Conservation (phyloP, 1,140 invertebrate species). For the Calephelis nemesis region DNA sequence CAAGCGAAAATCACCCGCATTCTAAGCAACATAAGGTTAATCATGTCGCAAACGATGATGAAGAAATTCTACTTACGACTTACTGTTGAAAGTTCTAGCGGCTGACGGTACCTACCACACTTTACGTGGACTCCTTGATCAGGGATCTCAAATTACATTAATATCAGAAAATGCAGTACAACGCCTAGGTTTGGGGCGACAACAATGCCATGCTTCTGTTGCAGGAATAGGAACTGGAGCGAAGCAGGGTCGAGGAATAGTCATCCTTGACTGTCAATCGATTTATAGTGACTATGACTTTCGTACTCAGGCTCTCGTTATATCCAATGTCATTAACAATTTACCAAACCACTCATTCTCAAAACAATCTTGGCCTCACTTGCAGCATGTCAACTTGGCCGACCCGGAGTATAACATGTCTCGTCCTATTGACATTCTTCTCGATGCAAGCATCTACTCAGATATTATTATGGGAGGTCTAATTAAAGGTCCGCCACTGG, state of each 20-base stretch:
- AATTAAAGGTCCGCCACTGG: slow-evolving; percentile 19
- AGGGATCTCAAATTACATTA: slow-evolving; percentile 23
- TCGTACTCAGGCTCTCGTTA: slow-evolving; percentile 21
- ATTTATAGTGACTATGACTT: slow-evolving; percentile 27
- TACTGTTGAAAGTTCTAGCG: slow-evolving; percentile 20
- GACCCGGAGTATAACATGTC: slow-evolving; percentile 33
- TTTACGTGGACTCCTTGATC: slow-evolving; percentile 24
- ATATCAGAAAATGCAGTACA: slow-evolving; percentile 24
- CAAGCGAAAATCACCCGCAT: slow-evolving; percentile 17
- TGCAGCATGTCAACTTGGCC: slow-evolving; percentile 32
- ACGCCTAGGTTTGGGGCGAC: slow-evolving; percentile 14
- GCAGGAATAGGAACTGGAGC: slow-evolving; percentile 17
- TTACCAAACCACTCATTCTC: too few relatives aligned
- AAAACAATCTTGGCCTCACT: slow-evolving; percentile 22
- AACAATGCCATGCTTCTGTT: slow-evolving; percentile 18
- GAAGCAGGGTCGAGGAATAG: slow-evolving; percentile 19
- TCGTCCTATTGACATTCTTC: slow-evolving; percentile 31
- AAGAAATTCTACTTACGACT: slow-evolving; percentile 23
- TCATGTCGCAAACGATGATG: slow-evolving; percentile 22
- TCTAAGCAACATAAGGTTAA: slow-evolving; percentile 18
- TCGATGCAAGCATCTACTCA: slow-evolving; percentile 33
- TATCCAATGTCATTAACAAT: not conserved
- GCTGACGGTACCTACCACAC: slow-evolving; percentile 21
- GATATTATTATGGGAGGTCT: slow-evolving; percentile 31
- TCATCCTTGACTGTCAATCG: slow-evolving; percentile 21